phyloP scores from a whole-genome alignment of 2,797 vertebrate genomes.

The Xiphophorus birchmanni region DNA sequence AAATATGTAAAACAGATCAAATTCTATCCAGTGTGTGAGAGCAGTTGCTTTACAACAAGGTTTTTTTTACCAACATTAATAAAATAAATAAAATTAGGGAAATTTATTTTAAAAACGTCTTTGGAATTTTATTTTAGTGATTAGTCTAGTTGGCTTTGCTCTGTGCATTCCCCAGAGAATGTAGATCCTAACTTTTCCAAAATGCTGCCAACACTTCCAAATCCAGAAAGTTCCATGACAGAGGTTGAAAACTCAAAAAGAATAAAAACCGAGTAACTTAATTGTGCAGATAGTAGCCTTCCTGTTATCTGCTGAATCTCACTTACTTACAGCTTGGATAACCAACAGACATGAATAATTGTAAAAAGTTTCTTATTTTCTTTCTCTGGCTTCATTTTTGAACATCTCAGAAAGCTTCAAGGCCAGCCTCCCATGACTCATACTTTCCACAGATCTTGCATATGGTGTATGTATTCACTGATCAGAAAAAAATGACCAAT shows the following conservation, averaged over 20 bases:
- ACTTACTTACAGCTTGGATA: not conserved
- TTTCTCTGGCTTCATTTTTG: not conserved
- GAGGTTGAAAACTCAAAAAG: not conserved
- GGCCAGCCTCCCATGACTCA: not conserved
- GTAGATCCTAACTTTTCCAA: not conserved
- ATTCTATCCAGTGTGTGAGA: not conserved
- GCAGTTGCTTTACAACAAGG: not conserved
- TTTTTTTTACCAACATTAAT: not conserved
- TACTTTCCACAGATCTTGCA: not conserved
- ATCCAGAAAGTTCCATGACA: not conserved
- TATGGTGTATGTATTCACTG: not conserved
- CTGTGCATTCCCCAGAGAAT: not conserved
- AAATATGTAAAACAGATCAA: not conserved
- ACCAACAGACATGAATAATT: not conserved
- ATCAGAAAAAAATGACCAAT: not conserved
- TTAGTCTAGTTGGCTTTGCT: not conserved
- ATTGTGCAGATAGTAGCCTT: not conserved
- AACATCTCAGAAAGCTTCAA: not conserved
- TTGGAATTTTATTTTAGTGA: not conserved
- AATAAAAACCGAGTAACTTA: not conserved
- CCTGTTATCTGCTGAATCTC: not conserved
- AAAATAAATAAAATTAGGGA: not conserved
- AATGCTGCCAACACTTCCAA: not conserved
- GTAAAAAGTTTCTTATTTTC: not conserved
- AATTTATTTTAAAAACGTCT: not conserved